Evolutionary conservation across 2,113 vertebrate species (phyloP).

Genomic region (Ornithorhynchus anatinus): DNA sequence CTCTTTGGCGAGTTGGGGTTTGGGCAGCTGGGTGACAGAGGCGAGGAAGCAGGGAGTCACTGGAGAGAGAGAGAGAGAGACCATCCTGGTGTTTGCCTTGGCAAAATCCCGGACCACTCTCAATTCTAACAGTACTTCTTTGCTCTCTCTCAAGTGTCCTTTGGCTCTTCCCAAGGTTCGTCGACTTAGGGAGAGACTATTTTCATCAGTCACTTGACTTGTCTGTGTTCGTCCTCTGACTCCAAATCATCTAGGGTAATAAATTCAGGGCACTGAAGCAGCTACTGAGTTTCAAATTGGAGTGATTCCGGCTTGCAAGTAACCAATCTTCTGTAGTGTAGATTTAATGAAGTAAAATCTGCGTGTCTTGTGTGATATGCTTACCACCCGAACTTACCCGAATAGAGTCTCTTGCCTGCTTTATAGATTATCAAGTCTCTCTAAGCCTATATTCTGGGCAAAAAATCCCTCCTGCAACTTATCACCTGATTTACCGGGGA

Average conservation of each 20-base stretch:
- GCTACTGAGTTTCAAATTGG: neutral
- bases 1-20: neutral
- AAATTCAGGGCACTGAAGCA: neutral
- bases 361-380: constrained; percentile 27
- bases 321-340: constrained; percentile 14
- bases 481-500: neutral
- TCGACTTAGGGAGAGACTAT: neutral
- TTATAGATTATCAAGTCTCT: constrained; percentile 7
- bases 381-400: neutral
- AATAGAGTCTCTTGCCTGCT: constrained; percentile 9
- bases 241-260: neutral
- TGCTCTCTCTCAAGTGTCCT: neutral
- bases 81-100: too few relatives aligned
- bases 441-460: constrained; percentile 16
- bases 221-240: too few relatives aligned
- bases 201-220: too few relatives aligned
- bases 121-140: neutral
- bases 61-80: neutral
- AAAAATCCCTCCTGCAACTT: neutral
- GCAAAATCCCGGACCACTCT: neutral
- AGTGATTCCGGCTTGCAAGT: neutral
- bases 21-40: neutral
- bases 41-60: neutral
- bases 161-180: accelerated
- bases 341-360: too few relatives aligned